Base-by-base conservation (phyloP, 2,113 vertebrate species). In the Pelecanoides urinatrix region DNA sequence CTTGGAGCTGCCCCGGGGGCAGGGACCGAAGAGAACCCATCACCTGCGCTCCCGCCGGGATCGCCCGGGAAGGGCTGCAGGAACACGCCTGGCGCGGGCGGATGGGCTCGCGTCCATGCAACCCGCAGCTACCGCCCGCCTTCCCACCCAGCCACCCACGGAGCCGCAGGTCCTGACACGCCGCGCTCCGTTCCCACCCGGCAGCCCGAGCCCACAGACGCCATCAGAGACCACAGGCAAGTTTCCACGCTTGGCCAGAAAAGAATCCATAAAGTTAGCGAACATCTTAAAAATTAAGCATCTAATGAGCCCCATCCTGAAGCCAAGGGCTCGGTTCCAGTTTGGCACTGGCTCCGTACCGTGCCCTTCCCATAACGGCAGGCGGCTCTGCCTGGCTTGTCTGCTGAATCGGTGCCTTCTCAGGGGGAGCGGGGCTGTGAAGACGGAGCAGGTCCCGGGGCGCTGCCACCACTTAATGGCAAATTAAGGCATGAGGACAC, bases 291-390 rank as follows among this genome's bases (percentile, higher is more conserved):
- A 82, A 94, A 84, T 40, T 34, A 56, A 87, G 68, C 25, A 16
- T 3, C 68, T 87, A 75, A 77, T 16, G 80, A 87, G 73, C 68
- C 70, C 56, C 49, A 2, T 68, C 65, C 29, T 22, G 75, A 32
- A 74, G 87, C 62, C 82, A 32, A 83, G 81, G 93, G 85, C 86
- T 44, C 5, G 78, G 78, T n/a, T 72, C 87, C 92, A 88, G 81
- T 4, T 49, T 66, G 87, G 90, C 6, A 10, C 56, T 0, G 23
- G 42, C 47, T n/a, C 44, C 0, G 0, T 3, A 1, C 58, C 0
- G 0, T 63, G 85, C 81, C 77, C 66, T 49, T 65, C 94, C 87
- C 45, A 1, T 16, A 44, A 59, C 6, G 2, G 73, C 38, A n/a
- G 49, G 10, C 7, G 0, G 21, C 29, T 84, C 63, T 7, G 49